These are phyloP conservation scores for Eulemur coronatus DNA, from an alignment of 2,797 vertebrate genomes.

Conservation along the genomic window DNA sequence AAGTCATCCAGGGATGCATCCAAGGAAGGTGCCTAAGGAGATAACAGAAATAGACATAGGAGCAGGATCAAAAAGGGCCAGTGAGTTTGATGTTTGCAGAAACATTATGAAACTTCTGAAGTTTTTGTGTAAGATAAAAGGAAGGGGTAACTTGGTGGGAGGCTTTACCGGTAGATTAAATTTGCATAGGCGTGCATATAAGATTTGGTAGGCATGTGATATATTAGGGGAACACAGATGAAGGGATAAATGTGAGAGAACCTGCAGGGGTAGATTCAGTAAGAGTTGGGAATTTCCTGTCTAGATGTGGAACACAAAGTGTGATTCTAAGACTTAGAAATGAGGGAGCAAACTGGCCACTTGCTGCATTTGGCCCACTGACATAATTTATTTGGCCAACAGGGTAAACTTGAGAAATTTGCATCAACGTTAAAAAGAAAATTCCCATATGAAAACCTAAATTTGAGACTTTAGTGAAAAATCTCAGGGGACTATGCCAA, in stretches of 20 bases:
- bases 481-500: not conserved
- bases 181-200: not conserved
- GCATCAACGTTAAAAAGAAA: constrained; percentile 2
- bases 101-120: not conserved
- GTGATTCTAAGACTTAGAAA: not conserved
- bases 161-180: not conserved
- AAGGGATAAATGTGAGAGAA: not conserved
- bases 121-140: not conserved
- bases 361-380: not conserved
- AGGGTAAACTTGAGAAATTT: not conserved
- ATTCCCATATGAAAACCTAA: not conserved
- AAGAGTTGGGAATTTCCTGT: not conserved
- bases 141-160: not conserved
- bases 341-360: not conserved
- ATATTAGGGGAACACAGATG: not conserved
- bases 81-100: not conserved
- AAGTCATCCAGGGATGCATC: not conserved
- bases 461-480: not conserved
- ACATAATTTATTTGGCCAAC: not conserved
- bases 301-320: not conserved
- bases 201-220: not conserved
- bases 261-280: not conserved
- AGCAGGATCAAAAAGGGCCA: not conserved
- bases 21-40: not conserved
- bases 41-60: not conserved